Base-by-base conservation (phyloP, 2,797 vertebrate species). In the Sciaenops ocellatus region DNA sequence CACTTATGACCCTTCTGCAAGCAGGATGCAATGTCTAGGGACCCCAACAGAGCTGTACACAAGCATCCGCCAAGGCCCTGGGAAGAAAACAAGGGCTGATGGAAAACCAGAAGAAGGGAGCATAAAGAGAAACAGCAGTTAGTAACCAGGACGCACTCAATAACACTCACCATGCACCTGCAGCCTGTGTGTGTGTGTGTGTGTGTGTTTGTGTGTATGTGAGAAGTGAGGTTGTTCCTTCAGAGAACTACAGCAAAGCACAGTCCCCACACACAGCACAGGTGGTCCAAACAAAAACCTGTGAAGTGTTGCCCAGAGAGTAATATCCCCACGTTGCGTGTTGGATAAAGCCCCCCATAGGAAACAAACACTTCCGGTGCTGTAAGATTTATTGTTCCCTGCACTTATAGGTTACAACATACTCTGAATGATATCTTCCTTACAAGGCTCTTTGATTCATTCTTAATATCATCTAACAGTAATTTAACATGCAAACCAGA, bases 21-120 rank as follows among this genome's bases (percentile, higher is more conserved):
- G 93, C 95, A 96, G 95, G 95, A 96, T 93, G 94, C 92, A 88
- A 92, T 78, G 94, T 93, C 94, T 94, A 91, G 94, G 95, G 95
- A 96, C 94, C 93, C 91, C 92, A 85, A 55, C 87, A 90, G 92
- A 91, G 93, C 84, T 73, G 91, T 85, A 90, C 91, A 81, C 90
- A 88, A 93, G 92, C 92, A 95, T 95, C 95, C 93, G 94, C 92
- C 89, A 91, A 89, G 90, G 90, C 89, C 92, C 92, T 94, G 94
- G 95, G 94, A 96, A 95, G 94, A 95, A 94, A 94, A 94, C 92
- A 94, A 92, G 92, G 85, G 83, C 89, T 92, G 92, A 92, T 92
- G 93, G 91, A 93, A 94, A 93, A 90, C 85, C 88, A 87, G 82
- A 85, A 92, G 88, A 90, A 79, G 89, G 54, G 84, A 91, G 78